Evolutionary conservation across 2,797 vertebrate genomes (phyloP), one percentile per base, ranked within the genome.

Genomic region (Rhinogobio ventralis): DNA sequence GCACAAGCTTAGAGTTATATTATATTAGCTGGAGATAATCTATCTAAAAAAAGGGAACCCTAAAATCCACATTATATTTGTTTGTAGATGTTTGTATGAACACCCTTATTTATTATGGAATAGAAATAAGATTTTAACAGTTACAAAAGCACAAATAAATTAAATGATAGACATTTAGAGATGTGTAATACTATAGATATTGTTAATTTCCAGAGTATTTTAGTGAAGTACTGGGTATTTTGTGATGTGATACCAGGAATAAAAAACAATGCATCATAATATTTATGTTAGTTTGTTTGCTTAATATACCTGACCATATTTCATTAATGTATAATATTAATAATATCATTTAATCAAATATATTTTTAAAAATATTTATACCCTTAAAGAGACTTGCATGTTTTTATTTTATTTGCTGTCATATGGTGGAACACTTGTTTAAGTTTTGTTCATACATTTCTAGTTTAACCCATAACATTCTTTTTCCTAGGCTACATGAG

Each of bases 81-180:
- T 51, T 62, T 57, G 23, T 68, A 49, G 39, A 20, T 42, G 39
- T 36, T 20, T 60, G 17, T 69, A 20, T 19, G 20, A 28, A 28
- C 19, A 13, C 68, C 11, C 13, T 73, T 4, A 55, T 57, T 62
- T 46, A 33, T 33, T 33, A 11, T 72, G 45, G 14, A 77, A 28
- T 15, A 81, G n/a, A 66, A 69, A 62, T 60, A 53, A 17, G 11
- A 64, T 42, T 83, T 55, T 49, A 72, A n/a, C 20, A 9, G 49
- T 78, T 51, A 62, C 25, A 78, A 81, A 79, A 78, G 74, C 74
- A 79, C 86, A 85, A 74, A 49, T 42, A 42, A 6, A 78, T 20
- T 36, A 13, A 45, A 30, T n/a, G 3, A 45, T 68, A 68, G 7
- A 64, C 25, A 55, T 64, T 36, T 33, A 49, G 39, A 62, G 7